These are phyloP conservation scores for Podilymbus podiceps DNA, from an alignment of 2,113 vertebrate genomes.

Conservation along the genomic window DNA sequence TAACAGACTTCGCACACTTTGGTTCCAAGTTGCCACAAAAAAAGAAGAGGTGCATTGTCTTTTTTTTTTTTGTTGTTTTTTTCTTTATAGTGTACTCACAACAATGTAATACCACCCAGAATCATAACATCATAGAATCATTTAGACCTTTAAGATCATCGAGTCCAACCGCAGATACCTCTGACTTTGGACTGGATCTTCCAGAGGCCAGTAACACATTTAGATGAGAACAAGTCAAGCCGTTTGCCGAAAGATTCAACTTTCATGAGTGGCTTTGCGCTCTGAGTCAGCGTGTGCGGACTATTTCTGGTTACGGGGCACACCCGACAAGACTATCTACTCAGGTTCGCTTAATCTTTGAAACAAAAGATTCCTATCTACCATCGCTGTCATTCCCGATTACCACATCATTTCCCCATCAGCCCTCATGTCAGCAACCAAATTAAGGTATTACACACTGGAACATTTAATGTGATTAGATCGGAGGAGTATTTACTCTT, in stretches of 20 bases:
- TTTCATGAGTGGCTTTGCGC: neutral
- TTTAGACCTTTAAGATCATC: neutral
- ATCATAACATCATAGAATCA: fast-evolving
- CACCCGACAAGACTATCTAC: neutral
- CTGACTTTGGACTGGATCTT: neutral
- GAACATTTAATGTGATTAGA: slow-evolving; percentile 39
- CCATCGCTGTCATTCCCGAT: neutral
- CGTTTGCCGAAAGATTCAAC: neutral
- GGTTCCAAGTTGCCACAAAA: neutral
- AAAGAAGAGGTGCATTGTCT: neutral
- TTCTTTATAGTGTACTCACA: neutral
- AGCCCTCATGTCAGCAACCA: slow-evolving; percentile 53
- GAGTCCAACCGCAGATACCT: fast-evolving
- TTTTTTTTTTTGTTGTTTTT: neutral
- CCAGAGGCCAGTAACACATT: fast-evolving
- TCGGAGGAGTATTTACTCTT: slow-evolving; percentile 1
- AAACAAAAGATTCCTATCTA: slow-evolving; percentile 48
- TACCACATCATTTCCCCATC: slow-evolving; percentile 23
- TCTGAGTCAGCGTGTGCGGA: neutral
- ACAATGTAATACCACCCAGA: neutral
- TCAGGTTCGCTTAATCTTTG: neutral
- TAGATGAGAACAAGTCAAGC: neutral
- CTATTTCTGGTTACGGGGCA: slow-evolving; percentile 10
- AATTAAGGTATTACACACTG: slow-evolving; percentile 55
- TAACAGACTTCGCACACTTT: neutral